Evolutionary conservation across 2,888 invertebrate genomes (phyloP).

Genomic region (Xestia sexstrigata): DNA sequence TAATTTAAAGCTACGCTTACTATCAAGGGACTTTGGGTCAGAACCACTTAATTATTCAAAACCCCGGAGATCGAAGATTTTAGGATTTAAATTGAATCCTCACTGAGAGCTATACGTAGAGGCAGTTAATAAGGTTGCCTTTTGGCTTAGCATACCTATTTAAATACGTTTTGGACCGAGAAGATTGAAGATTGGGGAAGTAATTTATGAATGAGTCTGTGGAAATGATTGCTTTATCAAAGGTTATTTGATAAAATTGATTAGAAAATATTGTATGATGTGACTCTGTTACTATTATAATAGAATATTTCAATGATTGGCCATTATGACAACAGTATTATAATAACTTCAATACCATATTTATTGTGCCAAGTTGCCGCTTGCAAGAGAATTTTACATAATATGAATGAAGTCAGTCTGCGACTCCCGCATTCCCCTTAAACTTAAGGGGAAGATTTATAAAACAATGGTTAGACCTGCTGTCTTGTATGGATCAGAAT

Average conservation of each 20-base stretch:
- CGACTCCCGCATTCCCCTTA: no score
- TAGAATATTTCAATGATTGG: neutral
- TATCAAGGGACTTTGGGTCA: constrained; percentile 48
- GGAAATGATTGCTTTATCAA: neutral
- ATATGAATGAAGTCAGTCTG: no score
- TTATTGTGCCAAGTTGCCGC: neutral
- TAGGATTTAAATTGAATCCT: constrained; percentile 61
- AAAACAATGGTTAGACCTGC: no score
- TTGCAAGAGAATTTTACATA: no score
- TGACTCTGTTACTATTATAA: neutral
- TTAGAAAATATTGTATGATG: neutral
- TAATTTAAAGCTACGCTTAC: constrained; percentile 46
- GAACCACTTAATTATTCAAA: constrained; percentile 62
- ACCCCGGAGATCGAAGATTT: constrained; percentile 59
- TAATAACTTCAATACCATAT: neutral
- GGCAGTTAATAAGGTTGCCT: constrained; percentile 43
- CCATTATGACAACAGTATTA: neutral
- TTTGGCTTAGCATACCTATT: constrained; percentile 29
- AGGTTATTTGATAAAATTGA: neutral
- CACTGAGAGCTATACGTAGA: constrained; percentile 34
- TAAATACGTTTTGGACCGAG: constrained; percentile 26
- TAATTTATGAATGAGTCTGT: constrained; percentile 29
- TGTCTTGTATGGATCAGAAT: no score
- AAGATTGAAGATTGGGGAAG: constrained; percentile 15
- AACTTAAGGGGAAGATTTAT: no score